Conservation (phyloP, 2,888 invertebrate species). For the Bellardia bayeri region DNA sequence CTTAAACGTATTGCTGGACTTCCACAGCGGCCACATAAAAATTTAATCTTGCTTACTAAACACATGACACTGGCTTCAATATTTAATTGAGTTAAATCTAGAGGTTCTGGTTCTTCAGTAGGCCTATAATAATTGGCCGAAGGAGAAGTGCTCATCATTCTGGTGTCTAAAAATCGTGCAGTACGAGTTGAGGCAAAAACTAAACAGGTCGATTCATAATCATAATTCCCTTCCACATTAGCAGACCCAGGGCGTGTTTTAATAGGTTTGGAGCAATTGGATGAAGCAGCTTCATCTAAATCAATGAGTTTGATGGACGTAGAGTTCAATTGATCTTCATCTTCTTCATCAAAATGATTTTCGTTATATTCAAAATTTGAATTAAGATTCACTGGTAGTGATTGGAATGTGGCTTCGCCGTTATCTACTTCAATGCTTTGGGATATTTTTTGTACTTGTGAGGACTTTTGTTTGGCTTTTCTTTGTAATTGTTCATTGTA, state of each 20-base stretch:
- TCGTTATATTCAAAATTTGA: constrained; percentile 76
- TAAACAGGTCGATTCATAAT: constrained; percentile 75
- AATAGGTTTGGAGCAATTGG: constrained; percentile 41
- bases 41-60: constrained; percentile 91
- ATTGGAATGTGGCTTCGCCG: constrained; percentile 78
- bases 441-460: constrained; percentile 58
- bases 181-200: constrained; percentile 72
- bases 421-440: constrained; percentile 51
- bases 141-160: constrained; percentile 83
- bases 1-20: constrained; percentile 89
- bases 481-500: constrained; percentile 81
- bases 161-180: constrained; percentile 85
- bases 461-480: constrained; percentile 48
- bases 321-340: constrained; percentile 26
- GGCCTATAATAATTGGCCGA: constrained; percentile 92
- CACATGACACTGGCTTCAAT: constrained; percentile 95
- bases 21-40: constrained; percentile 90
- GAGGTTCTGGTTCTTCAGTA: constrained; percentile 92
- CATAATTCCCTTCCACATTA: constrained; percentile 21
- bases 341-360: constrained; percentile 76
- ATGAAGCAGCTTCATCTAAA: constrained; percentile 71
- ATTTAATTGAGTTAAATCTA: constrained; percentile 93
- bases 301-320: constrained; percentile 75
- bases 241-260: constrained; percentile 13
- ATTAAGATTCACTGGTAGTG: constrained; percentile 77